Evolutionary conservation across 2,797 vertebrate genomes (phyloP), one percentile per base, ranked within the genome.

Genomic region (Selene dorsalis): DNA sequence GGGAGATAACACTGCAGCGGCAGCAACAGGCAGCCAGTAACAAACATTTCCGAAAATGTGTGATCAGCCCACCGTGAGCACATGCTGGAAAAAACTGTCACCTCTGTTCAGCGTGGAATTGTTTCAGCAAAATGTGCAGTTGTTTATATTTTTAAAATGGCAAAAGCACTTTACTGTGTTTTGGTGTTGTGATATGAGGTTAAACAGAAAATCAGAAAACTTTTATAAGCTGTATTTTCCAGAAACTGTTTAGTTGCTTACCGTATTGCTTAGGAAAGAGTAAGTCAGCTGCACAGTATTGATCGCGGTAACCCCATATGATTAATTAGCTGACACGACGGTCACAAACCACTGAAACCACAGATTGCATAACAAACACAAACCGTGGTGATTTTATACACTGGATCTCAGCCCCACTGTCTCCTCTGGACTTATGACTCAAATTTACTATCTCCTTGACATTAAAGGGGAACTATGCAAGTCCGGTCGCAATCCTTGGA

Each of bases 361-460:
- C 74, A 48, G 68, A 84, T 39, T 69, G 43, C 75, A 66, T 75
- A 73, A 79, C 79, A 81, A 87, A 85, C 50, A 64, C 69, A 82
- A 76, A 60, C 63, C 56, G 28, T 55, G 20, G 52, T 71, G 50
- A 71, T 77, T 63, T 61, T 65, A 69, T 75, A 45, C 30, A 28
- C 39, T 62, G 1, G 10, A 43, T 69, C 32, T 60, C 38, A 26
- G 62, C 16, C 55, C 66, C 30, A 57, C 0, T 24, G 58, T 32
- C 28, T 72, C 57, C 58, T 86, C 72, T 57, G 41, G n/a, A 2
- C n/a, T n/a, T n/a, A n/a, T n/a, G 39, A 50, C 22, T 69, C 30
- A 71, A 32, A n/a, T 43, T 17, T 22, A 67, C 4, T 8, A 32
- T 20, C 59, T 45, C 28, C 32, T 61, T 41, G 4, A 65, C 13